Base-by-base conservation (phyloP, 2,888 invertebrate genomes). In the Pyrocoelia pectoralis region DNA sequence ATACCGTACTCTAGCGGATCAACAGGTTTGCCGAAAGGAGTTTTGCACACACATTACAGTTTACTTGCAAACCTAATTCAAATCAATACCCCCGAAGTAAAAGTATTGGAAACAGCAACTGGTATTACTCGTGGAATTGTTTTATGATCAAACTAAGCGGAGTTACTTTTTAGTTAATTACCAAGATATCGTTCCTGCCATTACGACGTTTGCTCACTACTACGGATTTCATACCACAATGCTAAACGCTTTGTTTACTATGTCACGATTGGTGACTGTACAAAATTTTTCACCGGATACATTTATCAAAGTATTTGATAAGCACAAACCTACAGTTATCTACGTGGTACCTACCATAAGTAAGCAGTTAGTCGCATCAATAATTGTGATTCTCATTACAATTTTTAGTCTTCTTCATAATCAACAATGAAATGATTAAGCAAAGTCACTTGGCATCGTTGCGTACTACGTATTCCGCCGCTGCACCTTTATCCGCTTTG, bases 1-100 rank as follows among this genome's bases (percentile, higher is more conserved):
- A 81, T 95, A 73, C 94, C 93, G 0, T 95, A 91, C 79, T 94
- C 94, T 1, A 94, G 93, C 77, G 93, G 93, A 0, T 95, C 95
- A 0, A 95, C 94, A 0, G 95, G 95, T 0, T 66, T 90, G 54
- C 89, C 92, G 0, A 93, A 93, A 81, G 92, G 91, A 1, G 91
- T 92, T 0, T 84, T 87, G 71, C 81, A 92, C 1, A 85, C 88
- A 0, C 87, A 90, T 76, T 80, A 74, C 38, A 87, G 87, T 78
- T 66, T 88, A 1, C 70, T 86, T 19, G 77, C 86, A 0, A 87
- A 88, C 70, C 6, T 28, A 3, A 10, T 14, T 15, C 53, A 53
- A 18, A n/a, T 40, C 2, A 43, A 19, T 9, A 38, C 51, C 17
- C 60, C 64, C 6, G 50, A 33, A 33, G 8, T 66, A 10, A 55